These are phyloP conservation scores for Acropora tenuis DNA, from an alignment of 64 coral and sea anemone genomes.

Conservation along the genomic window DNA sequence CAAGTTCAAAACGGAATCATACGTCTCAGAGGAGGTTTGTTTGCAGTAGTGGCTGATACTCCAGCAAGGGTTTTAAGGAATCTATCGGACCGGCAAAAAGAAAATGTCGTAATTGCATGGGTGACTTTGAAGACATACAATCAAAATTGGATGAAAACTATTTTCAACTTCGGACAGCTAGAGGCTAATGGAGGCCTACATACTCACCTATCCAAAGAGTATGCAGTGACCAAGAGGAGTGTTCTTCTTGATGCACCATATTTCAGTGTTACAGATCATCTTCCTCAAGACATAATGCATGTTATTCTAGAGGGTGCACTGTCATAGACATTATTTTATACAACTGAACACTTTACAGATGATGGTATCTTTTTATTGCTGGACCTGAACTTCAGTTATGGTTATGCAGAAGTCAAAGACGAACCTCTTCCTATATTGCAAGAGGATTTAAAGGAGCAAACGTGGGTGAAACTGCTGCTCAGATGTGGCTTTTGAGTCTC, in stretches of 20 bases:
- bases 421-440: no score
- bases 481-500: no score
- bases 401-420: no score
- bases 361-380: no score
- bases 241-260: not conserved
- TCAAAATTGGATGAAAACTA: conserved; percentile 24
- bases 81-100: conserved; percentile 23
- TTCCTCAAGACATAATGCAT: not conserved
- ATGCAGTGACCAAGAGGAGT: not conserved
- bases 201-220: no score
- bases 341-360: no score
- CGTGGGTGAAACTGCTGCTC: no score
- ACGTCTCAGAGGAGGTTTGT: conserved; percentile 19
- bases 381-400: no score
- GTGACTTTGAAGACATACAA: conserved; percentile 64
- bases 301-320: not conserved
- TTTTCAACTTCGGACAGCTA: not conserved
- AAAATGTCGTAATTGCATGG: conserved; percentile 54
- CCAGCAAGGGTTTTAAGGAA: conserved; percentile 64
- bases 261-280: not conserved
- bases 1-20: not conserved
- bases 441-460: no score
- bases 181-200: no score
- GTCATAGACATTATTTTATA: no score
- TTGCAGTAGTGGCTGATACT: conserved; percentile 58